Conservation (phyloP, 2,113 vertebrate species). For the Acrocephalus arundinaceus region DNA sequence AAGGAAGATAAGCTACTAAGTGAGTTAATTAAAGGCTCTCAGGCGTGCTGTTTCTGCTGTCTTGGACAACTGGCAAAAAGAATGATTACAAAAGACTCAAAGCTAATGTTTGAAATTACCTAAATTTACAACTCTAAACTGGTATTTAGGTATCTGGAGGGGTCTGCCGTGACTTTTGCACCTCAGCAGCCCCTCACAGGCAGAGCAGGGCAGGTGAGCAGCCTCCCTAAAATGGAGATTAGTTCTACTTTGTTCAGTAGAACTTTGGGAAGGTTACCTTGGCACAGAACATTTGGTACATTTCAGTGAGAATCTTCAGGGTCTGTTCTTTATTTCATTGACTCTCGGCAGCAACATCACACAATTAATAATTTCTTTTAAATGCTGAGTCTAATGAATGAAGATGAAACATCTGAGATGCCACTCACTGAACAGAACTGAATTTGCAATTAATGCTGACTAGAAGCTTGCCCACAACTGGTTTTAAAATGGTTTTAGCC, state of each 20-base stretch:
- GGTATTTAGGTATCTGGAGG: neutral
- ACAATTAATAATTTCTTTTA: neutral
- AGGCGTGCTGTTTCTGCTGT: neutral
- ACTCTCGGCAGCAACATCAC: neutral
- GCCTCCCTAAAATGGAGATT: neutral
- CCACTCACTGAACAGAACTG: neutral
- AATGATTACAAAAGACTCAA: neutral
- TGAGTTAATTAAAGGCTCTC: conserved; percentile 43
- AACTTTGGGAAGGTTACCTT: neutral
- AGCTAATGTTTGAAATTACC: neutral
- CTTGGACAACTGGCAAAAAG: neutral
- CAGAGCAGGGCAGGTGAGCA: neutral
- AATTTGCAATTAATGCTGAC: neutral
- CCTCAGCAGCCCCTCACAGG: neutral
- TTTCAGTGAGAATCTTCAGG: neutral
- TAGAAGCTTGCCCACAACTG: neutral
- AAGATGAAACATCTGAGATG: neutral
- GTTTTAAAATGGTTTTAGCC: neutral
- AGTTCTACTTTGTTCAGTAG: neutral
- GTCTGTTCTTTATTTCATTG: neutral
- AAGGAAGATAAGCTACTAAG: conserved; percentile 28
- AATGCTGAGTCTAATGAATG: neutral
- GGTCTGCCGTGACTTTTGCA: neutral
- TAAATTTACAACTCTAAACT: neutral
- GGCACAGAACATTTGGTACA: neutral